These are phyloP conservation scores for Ophion costatus DNA, from an alignment of 2,888 invertebrate species.

Conservation along the genomic window DNA sequence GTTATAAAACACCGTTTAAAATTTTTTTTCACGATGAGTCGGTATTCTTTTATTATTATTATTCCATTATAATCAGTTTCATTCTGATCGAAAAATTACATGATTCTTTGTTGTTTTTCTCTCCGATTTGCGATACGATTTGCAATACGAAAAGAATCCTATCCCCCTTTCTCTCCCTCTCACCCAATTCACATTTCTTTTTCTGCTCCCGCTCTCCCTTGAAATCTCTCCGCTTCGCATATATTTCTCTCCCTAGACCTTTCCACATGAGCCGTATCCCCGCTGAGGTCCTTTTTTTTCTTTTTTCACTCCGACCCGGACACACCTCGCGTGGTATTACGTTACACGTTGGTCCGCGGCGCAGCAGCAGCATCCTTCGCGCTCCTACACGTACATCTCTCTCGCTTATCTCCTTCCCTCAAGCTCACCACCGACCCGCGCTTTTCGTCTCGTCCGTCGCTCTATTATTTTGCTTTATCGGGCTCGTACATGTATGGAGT, in stretches of 20 bases:
- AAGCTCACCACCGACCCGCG: slow-evolving; percentile 25
- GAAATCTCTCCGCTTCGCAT: slow-evolving; percentile 12
- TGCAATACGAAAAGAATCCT: too few relatives aligned
- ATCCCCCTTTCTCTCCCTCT: not conserved
- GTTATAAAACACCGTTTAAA: too few relatives aligned
- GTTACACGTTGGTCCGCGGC: slow-evolving; percentile 69
- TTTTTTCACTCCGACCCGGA: slow-evolving; percentile 69
- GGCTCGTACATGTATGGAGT: slow-evolving; percentile 3
- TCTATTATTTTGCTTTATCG: not conserved
- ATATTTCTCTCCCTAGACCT: slow-evolving; percentile 7
- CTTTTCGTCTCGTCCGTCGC: not conserved
- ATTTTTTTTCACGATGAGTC: too few relatives aligned
- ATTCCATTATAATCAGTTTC: too few relatives aligned
- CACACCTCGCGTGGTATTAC: slow-evolving; percentile 75
- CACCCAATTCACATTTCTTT: not conserved
- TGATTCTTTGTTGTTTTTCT: too few relatives aligned
- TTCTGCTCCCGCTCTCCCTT: not conserved
- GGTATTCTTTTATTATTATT: too few relatives aligned
- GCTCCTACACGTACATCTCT: slow-evolving; percentile 9
- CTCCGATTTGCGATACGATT: too few relatives aligned
- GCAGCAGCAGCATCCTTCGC: slow-evolving; percentile 18
- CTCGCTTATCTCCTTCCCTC: slow-evolving; percentile 5
- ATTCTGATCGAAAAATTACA: too few relatives aligned
- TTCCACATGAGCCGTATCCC: slow-evolving; percentile 37
- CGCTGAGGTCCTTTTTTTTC: slow-evolving; percentile 18